Evolutionary conservation across 2,797 vertebrate genomes (phyloP), one percentile per base, ranked within the genome.

Genomic region (Melanotaenia boesemani): DNA sequence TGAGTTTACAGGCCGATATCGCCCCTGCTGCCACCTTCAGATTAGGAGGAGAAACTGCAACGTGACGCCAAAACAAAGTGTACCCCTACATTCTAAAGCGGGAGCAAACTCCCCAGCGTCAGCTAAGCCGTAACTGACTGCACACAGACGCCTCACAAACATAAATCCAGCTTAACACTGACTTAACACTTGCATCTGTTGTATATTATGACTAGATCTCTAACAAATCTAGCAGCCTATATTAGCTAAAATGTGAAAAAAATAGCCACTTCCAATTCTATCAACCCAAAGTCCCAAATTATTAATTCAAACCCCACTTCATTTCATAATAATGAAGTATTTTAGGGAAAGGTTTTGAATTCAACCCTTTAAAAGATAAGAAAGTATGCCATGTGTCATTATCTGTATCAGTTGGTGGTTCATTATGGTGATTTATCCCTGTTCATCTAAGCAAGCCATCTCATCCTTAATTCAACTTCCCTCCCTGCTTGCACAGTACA

Each of bases 381-480:
- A 57, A 57, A 66, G 37, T 41, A 10, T 54, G 32, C 5, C 0
- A 9, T 58, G 34, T 62, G 44, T 74, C 32, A 50, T 67, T 64
- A n/a, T 83, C 46, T 67, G 20, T 85, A 74, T 76, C 73, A 72
- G 69, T 65, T 30, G 37, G 34, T 71, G 60, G 82, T 74, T 55
- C 50, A 73, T 66, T 58, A 71, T 30, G 7, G 48, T 28, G n/a
- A 41, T 68, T 58, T 72, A 73, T 81, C 50, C 28, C 26, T 73
- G 61, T 66, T 81, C 62, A 58, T 77, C 54, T 8, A 39, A 70
- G 57, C 59, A 36, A 70, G 5, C 9, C 48, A 32, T 78, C 26
- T 71, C 57, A 76, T 80, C 57, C 37, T 58, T 87, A 70, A 70
- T 70, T 73, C 34, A 55, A 3, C 1, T 1, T 55, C n/a, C 61